These are phyloP conservation scores for Hirtodrosophila histrioides DNA, from an alignment of 2,888 invertebrate genomes.

Conservation along the genomic window DNA sequence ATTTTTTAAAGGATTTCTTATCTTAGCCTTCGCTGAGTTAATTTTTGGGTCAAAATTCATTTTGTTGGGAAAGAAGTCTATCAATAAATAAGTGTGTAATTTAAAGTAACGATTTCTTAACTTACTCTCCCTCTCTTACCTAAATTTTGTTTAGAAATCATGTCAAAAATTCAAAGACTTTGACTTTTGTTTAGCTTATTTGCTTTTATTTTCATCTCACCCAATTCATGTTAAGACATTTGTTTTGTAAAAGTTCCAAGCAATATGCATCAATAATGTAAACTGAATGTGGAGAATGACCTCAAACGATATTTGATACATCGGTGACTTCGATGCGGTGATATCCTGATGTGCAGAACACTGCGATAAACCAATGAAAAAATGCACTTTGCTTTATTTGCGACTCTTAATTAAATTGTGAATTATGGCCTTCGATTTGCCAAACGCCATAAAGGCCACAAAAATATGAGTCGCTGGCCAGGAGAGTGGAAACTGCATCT, in stretches of 20 bases:
- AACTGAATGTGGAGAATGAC: conserved; percentile 3
- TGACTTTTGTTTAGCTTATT: too few relatives aligned
- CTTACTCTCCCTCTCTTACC: too few relatives aligned
- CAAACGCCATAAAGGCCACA: conserved; percentile 76
- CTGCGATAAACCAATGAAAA: conserved; percentile 44
- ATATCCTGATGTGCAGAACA: conserved; percentile 7
- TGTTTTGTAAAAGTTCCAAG: too few relatives aligned
- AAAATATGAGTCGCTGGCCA: conserved; percentile 69
- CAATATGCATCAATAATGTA: not conserved
- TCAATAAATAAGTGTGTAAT: too few relatives aligned
- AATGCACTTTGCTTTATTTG: conserved; percentile 57
- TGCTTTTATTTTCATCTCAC: too few relatives aligned
- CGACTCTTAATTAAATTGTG: conserved; percentile 81
- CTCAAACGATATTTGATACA: conserved; percentile 50
- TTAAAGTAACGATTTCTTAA: too few relatives aligned
- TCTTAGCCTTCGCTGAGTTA: too few relatives aligned
- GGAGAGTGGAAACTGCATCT: conserved; percentile 40
- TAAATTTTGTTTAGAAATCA: too few relatives aligned
- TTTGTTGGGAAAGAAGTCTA: too few relatives aligned
- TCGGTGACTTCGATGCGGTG: conserved; percentile 1
- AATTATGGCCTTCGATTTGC: conserved; percentile 77
- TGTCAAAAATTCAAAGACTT: too few relatives aligned
- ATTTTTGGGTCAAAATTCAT: too few relatives aligned
- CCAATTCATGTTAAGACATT: not conserved
- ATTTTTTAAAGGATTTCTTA: too few relatives aligned